A percentile compares a stretch with the other conserved stretches of the same genome.
Evolutionary conservation across 2,797 vertebrate genomes (phyloP).

Genomic region (Coccyzus lansbergi): DNA sequence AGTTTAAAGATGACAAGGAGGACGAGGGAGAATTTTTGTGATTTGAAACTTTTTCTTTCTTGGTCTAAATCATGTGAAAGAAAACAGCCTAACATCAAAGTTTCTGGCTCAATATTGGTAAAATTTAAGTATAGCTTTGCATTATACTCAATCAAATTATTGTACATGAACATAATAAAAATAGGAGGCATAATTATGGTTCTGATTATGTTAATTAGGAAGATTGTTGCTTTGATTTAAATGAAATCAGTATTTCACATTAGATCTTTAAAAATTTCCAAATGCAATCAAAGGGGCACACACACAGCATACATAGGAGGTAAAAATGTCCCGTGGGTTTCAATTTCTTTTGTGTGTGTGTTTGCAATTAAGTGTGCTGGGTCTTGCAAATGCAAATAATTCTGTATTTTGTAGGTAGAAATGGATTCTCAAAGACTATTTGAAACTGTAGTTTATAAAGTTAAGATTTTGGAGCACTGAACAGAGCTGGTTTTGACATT

Average conservation of each 20-base stretch:
- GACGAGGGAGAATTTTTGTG: not conserved
- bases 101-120: not conserved
- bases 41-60: not conserved
- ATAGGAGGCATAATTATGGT: not conserved
- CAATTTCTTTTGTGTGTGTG: not conserved
- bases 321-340: not conserved
- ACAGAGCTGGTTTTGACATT: not conserved
- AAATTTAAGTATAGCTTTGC: not conserved
- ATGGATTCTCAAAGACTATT: not conserved
- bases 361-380: not conserved
- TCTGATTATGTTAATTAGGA: not conserved
- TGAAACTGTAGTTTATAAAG: not conserved
- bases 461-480: not conserved
- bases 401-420: not conserved
- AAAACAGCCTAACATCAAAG: not conserved
- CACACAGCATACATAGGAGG: not conserved
- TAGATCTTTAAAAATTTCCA: not conserved
- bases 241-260: not conserved
- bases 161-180: not conserved
- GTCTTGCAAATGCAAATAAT: not conserved
- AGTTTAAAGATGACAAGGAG: not conserved
- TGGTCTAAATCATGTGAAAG: not conserved
- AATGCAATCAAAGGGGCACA: accelerated
- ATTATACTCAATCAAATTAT: not conserved
- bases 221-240: not conserved